Evolutionary conservation across 1,140 invertebrate genomes (phyloP).

Genomic region (Nilaparvata lugens): DNA sequence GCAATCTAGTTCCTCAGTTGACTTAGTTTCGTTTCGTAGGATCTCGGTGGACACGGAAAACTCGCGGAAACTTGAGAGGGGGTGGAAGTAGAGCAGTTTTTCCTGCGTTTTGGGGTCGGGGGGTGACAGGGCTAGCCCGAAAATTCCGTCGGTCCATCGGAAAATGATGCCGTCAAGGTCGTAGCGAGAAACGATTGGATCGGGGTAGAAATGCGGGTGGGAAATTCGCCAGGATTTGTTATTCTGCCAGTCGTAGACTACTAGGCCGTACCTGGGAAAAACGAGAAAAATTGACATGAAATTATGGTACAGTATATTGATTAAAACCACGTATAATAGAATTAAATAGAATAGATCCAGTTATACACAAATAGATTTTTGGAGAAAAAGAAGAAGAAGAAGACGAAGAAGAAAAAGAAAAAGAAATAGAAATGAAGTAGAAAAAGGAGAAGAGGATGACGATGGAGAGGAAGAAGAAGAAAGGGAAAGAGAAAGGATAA

Average conservation of each 20-base stretch:
- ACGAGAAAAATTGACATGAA: no score
- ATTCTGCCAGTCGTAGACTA: constrained; percentile 56
- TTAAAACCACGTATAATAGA: no score
- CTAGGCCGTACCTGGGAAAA: constrained; percentile 54
- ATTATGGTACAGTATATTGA: no score
- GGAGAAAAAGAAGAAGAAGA: no score
- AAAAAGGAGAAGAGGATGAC: no score
- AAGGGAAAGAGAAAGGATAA: no score
- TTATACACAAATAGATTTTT: no score
- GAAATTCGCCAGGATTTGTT: constrained; percentile 59
- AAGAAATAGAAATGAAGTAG: no score
- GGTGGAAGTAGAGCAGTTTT: constrained; percentile 60
- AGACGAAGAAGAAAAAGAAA: no score
- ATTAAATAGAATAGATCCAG: no score
- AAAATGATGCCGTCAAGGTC: constrained; percentile 61
- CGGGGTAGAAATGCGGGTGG: constrained; percentile 65
- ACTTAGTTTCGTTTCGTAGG: constrained; percentile 45
- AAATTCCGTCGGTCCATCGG: constrained; percentile 73
- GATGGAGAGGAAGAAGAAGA: no score
- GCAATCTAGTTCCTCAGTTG: constrained; percentile 34
- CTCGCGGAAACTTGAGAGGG: constrained; percentile 66
- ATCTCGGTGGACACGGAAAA: constrained; percentile 58
- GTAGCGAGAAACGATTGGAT: constrained; percentile 58
- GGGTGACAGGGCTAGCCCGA: constrained; percentile 60
- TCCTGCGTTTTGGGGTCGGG: constrained; percentile 39